Evolutionary conservation across 2,113 vertebrate species (phyloP).

Genomic region (Columba livia): DNA sequence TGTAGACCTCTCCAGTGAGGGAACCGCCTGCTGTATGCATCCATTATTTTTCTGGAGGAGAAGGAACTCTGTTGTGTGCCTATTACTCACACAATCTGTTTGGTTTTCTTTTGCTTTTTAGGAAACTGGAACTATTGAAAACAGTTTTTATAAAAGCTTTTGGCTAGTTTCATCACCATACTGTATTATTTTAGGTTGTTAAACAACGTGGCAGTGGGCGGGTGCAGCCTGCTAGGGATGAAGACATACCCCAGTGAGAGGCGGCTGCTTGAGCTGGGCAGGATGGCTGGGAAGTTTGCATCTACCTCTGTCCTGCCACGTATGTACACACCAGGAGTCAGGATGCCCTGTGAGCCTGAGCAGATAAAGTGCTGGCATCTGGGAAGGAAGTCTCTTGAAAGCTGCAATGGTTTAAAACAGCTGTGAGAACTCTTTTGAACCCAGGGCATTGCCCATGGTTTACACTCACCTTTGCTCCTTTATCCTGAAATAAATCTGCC

Average conservation of each 20-base stretch:
- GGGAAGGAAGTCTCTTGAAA: neutral
- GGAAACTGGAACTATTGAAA: neutral
- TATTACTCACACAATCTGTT: neutral
- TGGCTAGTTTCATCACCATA: neutral
- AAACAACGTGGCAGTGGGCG: neutral
- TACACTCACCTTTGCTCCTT: neutral
- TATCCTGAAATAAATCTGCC: neutral
- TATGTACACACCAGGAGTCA: neutral
- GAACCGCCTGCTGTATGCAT: conserved; percentile 7
- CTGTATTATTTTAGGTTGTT: neutral
- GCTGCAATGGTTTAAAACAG: neutral
- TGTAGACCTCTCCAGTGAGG: neutral
- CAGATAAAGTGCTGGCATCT: neutral
- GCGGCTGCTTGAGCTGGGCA: neutral
- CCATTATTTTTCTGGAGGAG: conserved; percentile 37
- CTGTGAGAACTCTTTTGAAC: neutral
- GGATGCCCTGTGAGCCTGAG: neutral
- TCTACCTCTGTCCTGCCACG: fast-evolving
- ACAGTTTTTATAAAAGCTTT: neutral
- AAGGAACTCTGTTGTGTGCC: neutral
- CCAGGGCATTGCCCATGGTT: neutral
- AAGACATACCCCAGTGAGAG: neutral
- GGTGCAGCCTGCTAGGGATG: neutral
- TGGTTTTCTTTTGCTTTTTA: neutral
- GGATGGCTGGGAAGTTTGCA: neutral